Percentiles rank a stretch among this genome's conserved stretches.
These are phyloP conservation scores for Tachuris rubrigastra DNA, from an alignment of 2,113 vertebrate species.

Conservation along the genomic window DNA sequence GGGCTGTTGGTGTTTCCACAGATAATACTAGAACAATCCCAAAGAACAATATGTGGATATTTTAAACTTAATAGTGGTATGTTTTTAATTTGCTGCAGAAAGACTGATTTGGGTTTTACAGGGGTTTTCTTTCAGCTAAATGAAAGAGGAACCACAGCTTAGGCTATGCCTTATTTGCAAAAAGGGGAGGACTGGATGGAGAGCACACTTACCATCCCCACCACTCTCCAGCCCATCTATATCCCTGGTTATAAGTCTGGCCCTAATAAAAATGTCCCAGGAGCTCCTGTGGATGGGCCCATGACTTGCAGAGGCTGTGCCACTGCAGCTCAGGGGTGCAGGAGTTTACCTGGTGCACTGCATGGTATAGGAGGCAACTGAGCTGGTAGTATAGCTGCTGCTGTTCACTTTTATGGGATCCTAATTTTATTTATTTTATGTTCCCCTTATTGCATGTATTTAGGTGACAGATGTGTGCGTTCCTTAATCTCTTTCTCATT, in stretches of 20 bases:
- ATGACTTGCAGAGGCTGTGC: neutral
- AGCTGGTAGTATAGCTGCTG: neutral
- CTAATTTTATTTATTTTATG: constrained; percentile 39
- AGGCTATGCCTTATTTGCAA: neutral
- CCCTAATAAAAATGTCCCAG: neutral
- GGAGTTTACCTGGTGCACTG: neutral
- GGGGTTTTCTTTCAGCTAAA: accelerated
- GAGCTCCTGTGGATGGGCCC: neutral
- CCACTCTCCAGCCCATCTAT: neutral
- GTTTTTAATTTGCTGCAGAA: neutral
- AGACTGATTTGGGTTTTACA: neutral
- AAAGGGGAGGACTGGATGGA: neutral
- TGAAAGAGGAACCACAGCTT: neutral
- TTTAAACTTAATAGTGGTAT: neutral
- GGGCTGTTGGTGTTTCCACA: neutral
- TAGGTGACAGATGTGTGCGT: neutral
- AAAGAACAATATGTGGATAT: neutral
- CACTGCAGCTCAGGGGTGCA: neutral
- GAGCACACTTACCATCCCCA: neutral
- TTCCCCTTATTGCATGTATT: neutral
- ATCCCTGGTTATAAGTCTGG: neutral
- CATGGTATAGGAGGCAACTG: neutral
- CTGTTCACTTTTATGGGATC: neutral
- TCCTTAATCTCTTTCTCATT: constrained; percentile 57
- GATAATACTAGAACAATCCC: neutral